These are phyloP conservation scores for Neotoma lepida DNA, from an alignment of 2,113 vertebrate species.

Conservation along the genomic window DNA sequence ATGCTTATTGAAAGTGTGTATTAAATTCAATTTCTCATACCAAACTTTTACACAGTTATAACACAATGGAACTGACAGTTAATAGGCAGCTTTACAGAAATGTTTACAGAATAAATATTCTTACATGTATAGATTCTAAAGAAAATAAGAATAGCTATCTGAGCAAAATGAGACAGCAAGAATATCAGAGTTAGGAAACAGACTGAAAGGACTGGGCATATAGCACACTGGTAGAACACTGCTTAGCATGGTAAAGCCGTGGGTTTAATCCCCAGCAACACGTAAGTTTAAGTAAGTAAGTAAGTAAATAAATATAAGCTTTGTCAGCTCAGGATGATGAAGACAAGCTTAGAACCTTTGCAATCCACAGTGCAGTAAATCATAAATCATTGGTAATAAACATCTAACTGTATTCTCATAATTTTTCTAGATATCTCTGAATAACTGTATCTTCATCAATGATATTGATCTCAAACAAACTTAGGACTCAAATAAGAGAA, in stretches of 20 bases:
- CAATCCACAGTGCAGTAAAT: not conserved
- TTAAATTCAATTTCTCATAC: conserved; percentile 25
- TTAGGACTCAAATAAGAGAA: not conserved
- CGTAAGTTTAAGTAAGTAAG: not conserved
- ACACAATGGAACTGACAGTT: not conserved
- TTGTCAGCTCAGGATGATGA: conserved; percentile 36
- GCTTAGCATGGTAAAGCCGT: not conserved
- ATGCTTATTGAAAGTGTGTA: conserved; percentile 12
- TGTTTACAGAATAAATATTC: conserved; percentile 42
- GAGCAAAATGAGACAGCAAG: conserved; percentile 11
- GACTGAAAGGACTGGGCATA: not conserved
- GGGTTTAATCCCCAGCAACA: not conserved
- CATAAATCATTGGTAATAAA: conserved; percentile 9
- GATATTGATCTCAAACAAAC: not conserved
- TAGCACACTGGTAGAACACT: not conserved
- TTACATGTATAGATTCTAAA: not conserved
- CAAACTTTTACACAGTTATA: conserved; percentile 16
- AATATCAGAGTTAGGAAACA: not conserved
- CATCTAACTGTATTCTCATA: not conserved
- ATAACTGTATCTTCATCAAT: not conserved
- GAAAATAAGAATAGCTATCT: conserved; percentile 27
- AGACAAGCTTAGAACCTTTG: not conserved
- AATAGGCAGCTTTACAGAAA: conserved; percentile 9
- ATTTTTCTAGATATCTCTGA: conserved; percentile 11
- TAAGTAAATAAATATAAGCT: not conserved